phyloP scores from a whole-genome alignment of 2,797 vertebrate species.

The Pipistrellus pygmaeus region DNA sequence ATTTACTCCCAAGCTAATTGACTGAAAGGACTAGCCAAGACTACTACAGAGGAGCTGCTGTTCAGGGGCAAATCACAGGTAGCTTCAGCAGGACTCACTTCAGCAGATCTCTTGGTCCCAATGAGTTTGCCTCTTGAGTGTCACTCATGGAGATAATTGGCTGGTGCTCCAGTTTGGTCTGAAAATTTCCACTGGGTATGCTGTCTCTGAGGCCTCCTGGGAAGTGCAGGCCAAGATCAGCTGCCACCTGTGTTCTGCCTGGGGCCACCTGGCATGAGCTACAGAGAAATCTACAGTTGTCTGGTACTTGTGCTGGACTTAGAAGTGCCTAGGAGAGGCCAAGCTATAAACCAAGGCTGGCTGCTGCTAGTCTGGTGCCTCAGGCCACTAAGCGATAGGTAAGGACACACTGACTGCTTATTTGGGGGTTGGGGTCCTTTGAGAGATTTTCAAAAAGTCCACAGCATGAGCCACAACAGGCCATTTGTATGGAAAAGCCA shows the following conservation, averaged over 20 bases:
- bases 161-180: not conserved
- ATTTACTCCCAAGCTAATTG: not conserved
- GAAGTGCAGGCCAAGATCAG: not conserved
- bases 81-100: not conserved
- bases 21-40: not conserved
- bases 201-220: not conserved
- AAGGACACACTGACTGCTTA: not conserved
- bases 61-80: not conserved
- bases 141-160: not conserved
- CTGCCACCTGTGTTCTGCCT: not conserved
- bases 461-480: not conserved
- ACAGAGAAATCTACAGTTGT: not conserved
- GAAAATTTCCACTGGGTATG: not conserved
- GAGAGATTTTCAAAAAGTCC: not conserved
- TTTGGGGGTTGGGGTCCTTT: not conserved
- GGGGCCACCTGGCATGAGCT: not conserved
- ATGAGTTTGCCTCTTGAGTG: not conserved
- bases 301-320: not conserved
- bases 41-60: not conserved
- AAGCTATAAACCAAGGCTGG: not conserved
- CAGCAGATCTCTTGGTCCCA: not conserved
- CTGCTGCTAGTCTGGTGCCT: not conserved
- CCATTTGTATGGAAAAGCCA: not conserved
- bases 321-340: not conserved
- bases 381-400: not conserved